Base-by-base conservation (phyloP, 1,140 invertebrate species). In the Anagrus nilaparvatae region DNA sequence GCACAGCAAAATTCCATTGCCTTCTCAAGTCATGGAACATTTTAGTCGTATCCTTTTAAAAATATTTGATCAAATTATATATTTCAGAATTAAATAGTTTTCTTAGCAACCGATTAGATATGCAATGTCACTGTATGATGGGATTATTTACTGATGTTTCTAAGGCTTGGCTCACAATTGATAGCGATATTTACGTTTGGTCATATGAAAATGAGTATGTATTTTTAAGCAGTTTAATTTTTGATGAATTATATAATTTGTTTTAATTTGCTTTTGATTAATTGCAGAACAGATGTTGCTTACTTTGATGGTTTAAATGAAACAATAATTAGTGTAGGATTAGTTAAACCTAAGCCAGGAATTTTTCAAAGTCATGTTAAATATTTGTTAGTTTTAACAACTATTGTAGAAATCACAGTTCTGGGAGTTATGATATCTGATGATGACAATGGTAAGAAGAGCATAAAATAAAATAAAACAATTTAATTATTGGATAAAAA, bases 81-180 rank as follows among this genome's bases (percentile, higher is more conserved):
- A 67, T 69, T 43, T 72, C 63, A 3, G 33, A 35, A 12, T 7
- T 9, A n/a, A n/a, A 9, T 28, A 12, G 44, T 40, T 50, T 55
- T 40, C 55, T 60, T 61, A 59, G 47, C 35, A 47, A 50, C 18
- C 28, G 37, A 36, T 24, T 55, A 90, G 86, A 87, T 73, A 83
- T 92, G 72, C 89, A 94, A 67, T 91, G 84, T 52, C 88, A 94
- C 59, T 95, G 88, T 60, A 80, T 87, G 67, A 96, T 97, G 87
- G 95, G 95, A 5, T 65, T 97, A 5, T 96, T 98, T 70, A 84
- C 92, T 42, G 91, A 95, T 61, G 95, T 99, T 50, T 84, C 82
- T 19, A 75, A 95, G 59, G 94, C 94, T 0, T 99, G 94, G 93
- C 65, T 99, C 14, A 90, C 92, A 18, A 91, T 99, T 56, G 96